phyloP scores from a whole-genome alignment of 1,140 invertebrate species.

The Tyrophagus putrescentiae region DNA sequence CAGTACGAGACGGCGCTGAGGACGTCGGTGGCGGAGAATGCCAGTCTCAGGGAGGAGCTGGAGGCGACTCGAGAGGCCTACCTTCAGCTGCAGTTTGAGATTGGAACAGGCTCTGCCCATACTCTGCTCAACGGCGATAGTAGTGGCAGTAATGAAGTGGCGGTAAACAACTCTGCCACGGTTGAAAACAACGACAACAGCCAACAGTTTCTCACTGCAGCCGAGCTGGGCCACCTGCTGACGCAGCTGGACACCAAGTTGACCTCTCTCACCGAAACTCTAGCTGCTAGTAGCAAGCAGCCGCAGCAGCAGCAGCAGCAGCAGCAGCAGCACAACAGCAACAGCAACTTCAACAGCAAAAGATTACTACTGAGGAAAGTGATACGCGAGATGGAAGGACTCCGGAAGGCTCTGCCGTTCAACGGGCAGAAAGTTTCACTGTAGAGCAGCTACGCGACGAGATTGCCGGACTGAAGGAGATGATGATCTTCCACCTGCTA shows the following conservation, averaged over 20 bases:
- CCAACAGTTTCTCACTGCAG: not conserved
- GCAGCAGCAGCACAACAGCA: not conserved
- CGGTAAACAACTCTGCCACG: no score
- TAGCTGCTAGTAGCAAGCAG: no score
- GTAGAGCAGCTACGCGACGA: not conserved
- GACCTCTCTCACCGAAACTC: not conserved
- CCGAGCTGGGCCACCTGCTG: not conserved
- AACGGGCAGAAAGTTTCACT: not conserved
- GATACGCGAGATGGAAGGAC: not conserved
- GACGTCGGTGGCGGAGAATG: not conserved
- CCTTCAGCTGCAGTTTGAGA: no score
- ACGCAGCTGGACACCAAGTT: not conserved
- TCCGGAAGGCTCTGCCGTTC: no score
- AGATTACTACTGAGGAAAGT: not conserved
- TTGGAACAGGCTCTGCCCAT: no score
- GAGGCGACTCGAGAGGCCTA: not conserved
- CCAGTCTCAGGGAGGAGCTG: not conserved
- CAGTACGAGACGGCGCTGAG: not conserved
- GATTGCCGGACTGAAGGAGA: not conserved
- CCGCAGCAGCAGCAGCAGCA: not conserved
- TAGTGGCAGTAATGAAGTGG: no score
- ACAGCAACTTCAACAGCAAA: no score
- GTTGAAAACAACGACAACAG: no score
- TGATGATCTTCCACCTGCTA: no score
- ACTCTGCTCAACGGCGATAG: no score